Base-by-base conservation (phyloP, 2,797 vertebrate genomes). In the Characodon lateralis region DNA sequence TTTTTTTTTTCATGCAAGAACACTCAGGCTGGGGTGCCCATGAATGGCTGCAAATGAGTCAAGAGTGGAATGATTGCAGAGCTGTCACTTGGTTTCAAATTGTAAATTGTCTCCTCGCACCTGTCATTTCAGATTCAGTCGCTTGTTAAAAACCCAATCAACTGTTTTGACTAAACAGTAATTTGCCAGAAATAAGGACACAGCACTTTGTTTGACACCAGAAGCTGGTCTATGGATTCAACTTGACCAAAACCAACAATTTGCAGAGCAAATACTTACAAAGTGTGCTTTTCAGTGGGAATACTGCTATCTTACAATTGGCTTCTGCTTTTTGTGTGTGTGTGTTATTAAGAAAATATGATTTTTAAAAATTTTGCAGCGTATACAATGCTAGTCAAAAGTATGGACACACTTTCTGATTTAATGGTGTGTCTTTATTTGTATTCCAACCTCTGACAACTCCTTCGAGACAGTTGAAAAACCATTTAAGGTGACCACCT, bases 61-160 rank as follows among this genome's bases (percentile, higher is more conserved):
- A 28, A 72, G 78, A 76, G 77, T 58, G 4, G 51, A 71, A 78
- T 93, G 87, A 92, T 91, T 93, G 87, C 85, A 81, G 83, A 85
- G 89, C 91, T 90, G 90, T 93, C 88, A 78, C 86, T 78, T 75
- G 73, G 83, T 86, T 89, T 87, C 59, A 82, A 87, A 90, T 86
- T 53, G 83, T 81, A 91, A 92, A 92, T 89, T 83, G 86, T 89
- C 85, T 85, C 46, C 82, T 72, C 79, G 43, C 88, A 91, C 84
- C 91, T 89, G 87, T 90, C 89, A 83, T 89, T 90, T 90, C 88
- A 82, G 87, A 80, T 91, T 92, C 83, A 85, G 79, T 72, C 65
- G 74, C 66, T 83, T 76, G 77, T 86, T 89, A 77, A 77, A 88
- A 85, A 76, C 43, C 74, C 85, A 92, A 91, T 90, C 86, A 90